These are phyloP conservation scores for Cephus pygmeus DNA, from an alignment of 2,888 invertebrate species.

Conservation along the genomic window DNA sequence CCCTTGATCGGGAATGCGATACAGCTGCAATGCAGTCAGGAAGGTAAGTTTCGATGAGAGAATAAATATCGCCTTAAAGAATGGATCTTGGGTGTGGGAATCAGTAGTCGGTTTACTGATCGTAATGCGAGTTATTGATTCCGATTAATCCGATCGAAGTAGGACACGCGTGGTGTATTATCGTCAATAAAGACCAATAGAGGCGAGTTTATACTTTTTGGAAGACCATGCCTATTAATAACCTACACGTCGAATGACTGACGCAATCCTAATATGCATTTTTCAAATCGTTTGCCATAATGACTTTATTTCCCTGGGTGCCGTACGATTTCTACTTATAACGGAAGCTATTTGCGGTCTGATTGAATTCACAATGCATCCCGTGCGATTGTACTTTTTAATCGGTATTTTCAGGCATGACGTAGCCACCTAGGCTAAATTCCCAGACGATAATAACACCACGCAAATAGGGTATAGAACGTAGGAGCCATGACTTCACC, in stretches of 20 bases:
- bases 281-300: not conserved
- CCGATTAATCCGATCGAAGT: not conserved
- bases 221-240: not conserved
- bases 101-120: not conserved
- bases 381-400: not conserved
- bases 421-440: constrained; percentile 1
- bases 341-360: not conserved
- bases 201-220: constrained; percentile 2
- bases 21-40: constrained; percentile 58
- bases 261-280: not conserved
- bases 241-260: not conserved
- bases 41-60: constrained; percentile 46
- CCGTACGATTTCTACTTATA: not conserved
- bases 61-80: not conserved
- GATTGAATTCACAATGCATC: not conserved
- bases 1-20: constrained; percentile 63
- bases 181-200: not conserved
- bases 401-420: not conserved
- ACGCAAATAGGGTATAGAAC: not conserved
- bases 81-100: not conserved
- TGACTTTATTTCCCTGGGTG: not conserved
- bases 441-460: constrained; percentile 5
- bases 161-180: not conserved
- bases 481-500: not conserved
- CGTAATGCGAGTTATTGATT: not conserved